Evolutionary conservation across 2,888 invertebrate genomes (phyloP).

Genomic region (Oegoconia quadripuncta): DNA sequence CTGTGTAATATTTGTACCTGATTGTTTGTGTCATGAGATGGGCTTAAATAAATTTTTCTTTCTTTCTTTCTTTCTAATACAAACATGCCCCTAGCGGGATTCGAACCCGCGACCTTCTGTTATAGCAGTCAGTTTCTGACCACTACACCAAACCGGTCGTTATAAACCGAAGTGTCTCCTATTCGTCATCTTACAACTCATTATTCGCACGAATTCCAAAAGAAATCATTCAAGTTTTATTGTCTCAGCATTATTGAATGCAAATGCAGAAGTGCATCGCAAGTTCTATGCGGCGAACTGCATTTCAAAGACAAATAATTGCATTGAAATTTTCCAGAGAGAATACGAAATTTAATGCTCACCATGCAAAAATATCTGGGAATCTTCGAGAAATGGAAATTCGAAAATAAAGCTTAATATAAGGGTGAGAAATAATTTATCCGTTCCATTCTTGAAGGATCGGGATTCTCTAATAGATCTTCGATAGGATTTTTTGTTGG

Average conservation of each 20-base stretch:
- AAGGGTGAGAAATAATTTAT: conserved; percentile 20
- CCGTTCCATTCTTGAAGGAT: conserved; percentile 3
- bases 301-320: conserved; percentile 61
- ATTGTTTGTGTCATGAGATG: too few species aligned
- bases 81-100: too few species aligned
- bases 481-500: too few species aligned
- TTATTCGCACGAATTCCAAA: conserved; percentile 22
- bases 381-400: conserved; percentile 32
- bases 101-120: too few species aligned
- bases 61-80: too few species aligned
- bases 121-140: too few species aligned
- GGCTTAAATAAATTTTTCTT: too few species aligned
- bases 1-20: too few species aligned
- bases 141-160: too few species aligned
- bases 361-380: conserved; percentile 41
- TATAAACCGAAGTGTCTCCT: too few species aligned
- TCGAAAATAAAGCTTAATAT: conserved; percentile 24
- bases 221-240: conserved; percentile 33
- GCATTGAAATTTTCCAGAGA: conserved; percentile 42
- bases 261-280: conserved; percentile 41
- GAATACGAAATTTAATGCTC: conserved; percentile 52
- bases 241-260: conserved; percentile 36
- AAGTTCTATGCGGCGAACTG: conserved; percentile 44
- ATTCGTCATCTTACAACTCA: too few species aligned
- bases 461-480: too few species aligned